Evolutionary conservation across 2,797 vertebrate genomes (phyloP).

Genomic region (Melanotaenia maccullochi): DNA sequence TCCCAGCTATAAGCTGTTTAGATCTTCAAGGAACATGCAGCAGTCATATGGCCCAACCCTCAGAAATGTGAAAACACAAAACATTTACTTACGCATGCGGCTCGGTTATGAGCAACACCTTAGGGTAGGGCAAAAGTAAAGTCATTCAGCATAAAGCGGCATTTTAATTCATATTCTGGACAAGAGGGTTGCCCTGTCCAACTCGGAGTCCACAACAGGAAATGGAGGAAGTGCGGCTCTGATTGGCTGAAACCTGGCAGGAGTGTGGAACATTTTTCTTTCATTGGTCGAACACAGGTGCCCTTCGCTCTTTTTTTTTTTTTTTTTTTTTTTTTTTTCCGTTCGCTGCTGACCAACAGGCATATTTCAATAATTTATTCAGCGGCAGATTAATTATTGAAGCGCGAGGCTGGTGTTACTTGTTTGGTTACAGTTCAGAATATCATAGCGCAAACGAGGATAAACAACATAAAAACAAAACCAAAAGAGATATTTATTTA

Average conservation of each 20-base stretch:
- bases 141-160: slow-evolving; percentile 28
- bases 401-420: slow-evolving; percentile 44
- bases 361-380: slow-evolving; percentile 80
- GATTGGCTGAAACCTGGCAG: slow-evolving; percentile 69
- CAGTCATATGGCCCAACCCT: not conserved
- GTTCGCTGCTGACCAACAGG: slow-evolving; percentile 54
- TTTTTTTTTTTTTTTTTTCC: slow-evolving; percentile 26
- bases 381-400: slow-evolving; percentile 79
- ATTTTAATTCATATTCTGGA: slow-evolving; percentile 56
- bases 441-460: slow-evolving; percentile 4
- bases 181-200: slow-evolving; percentile 52
- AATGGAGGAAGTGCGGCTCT: slow-evolving; percentile 64
- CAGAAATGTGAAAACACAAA: not conserved
- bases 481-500: not conserved
- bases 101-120: slow-evolving; percentile 35
- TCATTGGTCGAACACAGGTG: slow-evolving; percentile 71
- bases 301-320: slow-evolving; percentile 23
- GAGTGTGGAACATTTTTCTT: slow-evolving; percentile 16
- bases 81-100: slow-evolving; percentile 51
- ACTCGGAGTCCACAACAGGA: slow-evolving; percentile 76
- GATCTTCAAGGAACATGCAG: slow-evolving; percentile 21
- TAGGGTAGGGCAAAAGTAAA: not conserved
- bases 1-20: slow-evolving; percentile 68
- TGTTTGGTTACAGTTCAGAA: slow-evolving; percentile 46
- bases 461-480: slow-evolving; percentile 1